A percentile compares a stretch with the other conserved stretches of the same genome.
These are phyloP conservation scores for Osmerus mordax DNA, from an alignment of 2,113 vertebrate genomes.

Conservation along the genomic window DNA sequence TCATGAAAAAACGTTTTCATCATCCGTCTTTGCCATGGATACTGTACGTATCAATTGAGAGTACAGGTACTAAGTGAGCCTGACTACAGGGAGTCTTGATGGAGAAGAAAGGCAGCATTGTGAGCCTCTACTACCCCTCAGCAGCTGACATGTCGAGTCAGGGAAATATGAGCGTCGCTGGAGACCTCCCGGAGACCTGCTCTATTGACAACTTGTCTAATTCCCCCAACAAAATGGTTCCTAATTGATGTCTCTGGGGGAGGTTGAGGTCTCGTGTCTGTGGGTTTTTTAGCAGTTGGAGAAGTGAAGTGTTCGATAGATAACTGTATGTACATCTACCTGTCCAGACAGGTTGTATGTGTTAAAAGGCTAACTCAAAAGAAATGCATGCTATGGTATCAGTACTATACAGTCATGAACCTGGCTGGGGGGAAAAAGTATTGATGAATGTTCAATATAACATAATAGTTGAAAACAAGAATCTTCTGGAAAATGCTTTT, in stretches of 20 bases:
- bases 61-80: too few relatives aligned
- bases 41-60: too few relatives aligned
- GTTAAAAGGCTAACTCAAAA: background rate
- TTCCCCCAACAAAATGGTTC: slow-evolving; percentile 19
- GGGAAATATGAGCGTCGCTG: slow-evolving; percentile 14
- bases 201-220: slow-evolving; percentile 19
- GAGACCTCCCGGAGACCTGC: slow-evolving; percentile 9
- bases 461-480: background rate
- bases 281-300: background rate
- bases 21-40: too few relatives aligned
- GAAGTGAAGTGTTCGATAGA: background rate
- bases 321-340: background rate
- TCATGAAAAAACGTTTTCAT: too few relatives aligned
- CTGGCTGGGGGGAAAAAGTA: background rate
- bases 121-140: background rate
- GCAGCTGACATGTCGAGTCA: slow-evolving; percentile 12
- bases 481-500: background rate
- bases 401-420: background rate
- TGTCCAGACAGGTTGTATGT: background rate
- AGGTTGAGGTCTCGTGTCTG: too few relatives aligned
- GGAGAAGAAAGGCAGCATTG: slow-evolving; percentile 20
- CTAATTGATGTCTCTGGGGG: background rate
- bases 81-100: background rate
- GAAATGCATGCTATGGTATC: background rate
- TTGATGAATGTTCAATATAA: background rate